These are phyloP conservation scores for Ammodramus savannarum DNA, from an alignment of 2,113 vertebrate species.

Conservation along the genomic window DNA sequence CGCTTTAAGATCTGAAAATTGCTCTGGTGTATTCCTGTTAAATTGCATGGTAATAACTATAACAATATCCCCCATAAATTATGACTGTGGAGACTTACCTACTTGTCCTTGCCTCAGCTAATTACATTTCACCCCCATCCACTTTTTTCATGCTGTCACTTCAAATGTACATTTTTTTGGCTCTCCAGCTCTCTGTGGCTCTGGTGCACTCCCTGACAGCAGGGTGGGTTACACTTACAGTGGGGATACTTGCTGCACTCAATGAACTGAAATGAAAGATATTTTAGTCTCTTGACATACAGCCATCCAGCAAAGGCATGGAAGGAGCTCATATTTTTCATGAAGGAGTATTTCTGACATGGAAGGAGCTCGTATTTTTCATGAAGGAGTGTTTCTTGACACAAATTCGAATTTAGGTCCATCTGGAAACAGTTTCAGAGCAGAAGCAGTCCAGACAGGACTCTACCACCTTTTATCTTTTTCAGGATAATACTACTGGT, in stretches of 20 bases:
- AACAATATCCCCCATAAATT: slow-evolving; percentile 66
- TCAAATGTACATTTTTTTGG: slow-evolving; percentile 44
- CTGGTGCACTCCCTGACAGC: slow-evolving; percentile 11
- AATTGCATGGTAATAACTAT: slow-evolving; percentile 69
- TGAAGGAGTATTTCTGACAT: neutral
- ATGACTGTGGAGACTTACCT: slow-evolving; percentile 52
- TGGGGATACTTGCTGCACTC: neutral
- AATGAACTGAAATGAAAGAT: slow-evolving; percentile 26
- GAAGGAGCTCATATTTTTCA: neutral
- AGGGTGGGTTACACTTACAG: slow-evolving; percentile 24
- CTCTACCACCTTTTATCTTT: neutral
- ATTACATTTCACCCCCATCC: slow-evolving; percentile 52
- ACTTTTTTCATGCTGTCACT: slow-evolving; percentile 47
- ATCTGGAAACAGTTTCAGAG: neutral
- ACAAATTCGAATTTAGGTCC: neutral
- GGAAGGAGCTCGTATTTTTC: neutral
- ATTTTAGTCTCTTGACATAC: neutral
- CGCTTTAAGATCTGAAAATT: slow-evolving; percentile 44
- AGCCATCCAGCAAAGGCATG: neutral
- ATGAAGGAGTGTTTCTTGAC: neutral
- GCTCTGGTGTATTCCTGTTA: slow-evolving; percentile 67
- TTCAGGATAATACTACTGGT: neutral
- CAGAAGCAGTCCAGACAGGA: neutral
- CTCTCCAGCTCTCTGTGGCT: neutral
- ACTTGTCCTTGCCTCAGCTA: slow-evolving; percentile 64